phyloP scores from a whole-genome alignment of 2,888 invertebrate genomes.

The Crossocerus cetratus region DNA sequence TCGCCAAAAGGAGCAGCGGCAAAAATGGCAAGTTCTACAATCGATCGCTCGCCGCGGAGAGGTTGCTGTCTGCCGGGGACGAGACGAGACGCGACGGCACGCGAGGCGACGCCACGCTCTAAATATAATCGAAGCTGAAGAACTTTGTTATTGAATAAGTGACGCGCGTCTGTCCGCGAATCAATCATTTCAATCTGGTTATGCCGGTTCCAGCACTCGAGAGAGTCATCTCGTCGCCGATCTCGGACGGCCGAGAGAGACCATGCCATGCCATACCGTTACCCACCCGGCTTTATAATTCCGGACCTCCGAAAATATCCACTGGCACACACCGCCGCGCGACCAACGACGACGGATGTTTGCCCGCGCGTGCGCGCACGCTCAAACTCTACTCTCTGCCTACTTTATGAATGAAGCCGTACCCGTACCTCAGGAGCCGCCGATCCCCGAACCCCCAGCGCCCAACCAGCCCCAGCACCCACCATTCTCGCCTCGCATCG shows the following conservation, averaged over 20 bases:
- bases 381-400: slow-evolving; percentile 31
- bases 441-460: slow-evolving; percentile 9
- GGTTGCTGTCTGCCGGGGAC: slow-evolving; percentile 47
- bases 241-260: background rate
- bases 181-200: slow-evolving; percentile 64
- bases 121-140: slow-evolving; percentile 54
- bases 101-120: slow-evolving; percentile 20
- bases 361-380: slow-evolving; percentile 32
- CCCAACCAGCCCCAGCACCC: background rate
- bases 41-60: slow-evolving; percentile 20
- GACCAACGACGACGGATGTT: slow-evolving; percentile 32
- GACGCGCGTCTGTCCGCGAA: slow-evolving; percentile 61
- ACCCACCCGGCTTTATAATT: slow-evolving; percentile 48
- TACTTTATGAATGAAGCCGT: slow-evolving; percentile 52
- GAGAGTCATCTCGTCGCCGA: slow-evolving; percentile 5
- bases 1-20: background rate
- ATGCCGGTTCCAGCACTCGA: slow-evolving; percentile 20
- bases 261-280: too few relatives aligned
- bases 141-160: slow-evolving; percentile 60
- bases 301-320: slow-evolving; percentile 58
- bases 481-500: slow-evolving; percentile 1
- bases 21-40: background rate
- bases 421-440: slow-evolving; percentile 34
- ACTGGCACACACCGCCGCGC: slow-evolving; percentile 1
- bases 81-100: too few relatives aligned